Evolutionary conservation across 2,113 vertebrate genomes (phyloP).

Genomic region (Bostrychus sinensis): DNA sequence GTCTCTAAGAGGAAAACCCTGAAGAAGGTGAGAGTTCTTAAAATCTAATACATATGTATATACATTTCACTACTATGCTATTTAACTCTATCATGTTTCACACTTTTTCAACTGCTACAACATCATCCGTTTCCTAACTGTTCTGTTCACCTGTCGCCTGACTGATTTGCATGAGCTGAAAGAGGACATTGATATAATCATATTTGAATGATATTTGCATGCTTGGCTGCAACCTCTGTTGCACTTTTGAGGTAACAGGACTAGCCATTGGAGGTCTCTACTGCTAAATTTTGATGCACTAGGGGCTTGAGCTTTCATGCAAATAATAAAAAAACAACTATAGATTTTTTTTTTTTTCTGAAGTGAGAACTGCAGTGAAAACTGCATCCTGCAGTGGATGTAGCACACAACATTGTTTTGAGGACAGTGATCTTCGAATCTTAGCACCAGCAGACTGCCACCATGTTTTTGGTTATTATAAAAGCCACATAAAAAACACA

Average conservation of each 20-base stretch:
- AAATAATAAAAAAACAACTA: too few species aligned
- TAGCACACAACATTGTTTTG: too few species aligned
- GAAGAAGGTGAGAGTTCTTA: constrained; percentile 72
- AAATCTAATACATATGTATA: neutral
- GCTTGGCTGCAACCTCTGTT: constrained; percentile 24
- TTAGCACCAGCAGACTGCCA: too few species aligned
- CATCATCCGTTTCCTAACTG: constrained; percentile 47
- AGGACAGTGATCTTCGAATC: too few species aligned
- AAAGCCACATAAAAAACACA: too few species aligned
- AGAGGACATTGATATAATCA: constrained; percentile 66
- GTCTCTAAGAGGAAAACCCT: constrained; percentile 62
- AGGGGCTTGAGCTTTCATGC: too few species aligned
- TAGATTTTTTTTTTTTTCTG: neutral
- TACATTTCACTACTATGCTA: too few species aligned
- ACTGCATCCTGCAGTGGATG: too few species aligned
- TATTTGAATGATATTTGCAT: constrained; percentile 83
- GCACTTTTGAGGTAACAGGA: constrained; percentile 32
- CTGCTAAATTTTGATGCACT: too few species aligned
- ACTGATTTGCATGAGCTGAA: constrained; percentile 79
- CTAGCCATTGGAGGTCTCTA: neutral
- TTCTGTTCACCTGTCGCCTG: constrained; percentile 40
- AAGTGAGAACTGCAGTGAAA: too few species aligned
- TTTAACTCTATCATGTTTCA: neutral
- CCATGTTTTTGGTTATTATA: too few species aligned
- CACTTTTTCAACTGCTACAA: neutral